A percentile compares a stretch with the other conserved stretches of the same genome.
Conservation (phyloP, 2,888 invertebrate genomes). For the Trisateles emortualis region DNA sequence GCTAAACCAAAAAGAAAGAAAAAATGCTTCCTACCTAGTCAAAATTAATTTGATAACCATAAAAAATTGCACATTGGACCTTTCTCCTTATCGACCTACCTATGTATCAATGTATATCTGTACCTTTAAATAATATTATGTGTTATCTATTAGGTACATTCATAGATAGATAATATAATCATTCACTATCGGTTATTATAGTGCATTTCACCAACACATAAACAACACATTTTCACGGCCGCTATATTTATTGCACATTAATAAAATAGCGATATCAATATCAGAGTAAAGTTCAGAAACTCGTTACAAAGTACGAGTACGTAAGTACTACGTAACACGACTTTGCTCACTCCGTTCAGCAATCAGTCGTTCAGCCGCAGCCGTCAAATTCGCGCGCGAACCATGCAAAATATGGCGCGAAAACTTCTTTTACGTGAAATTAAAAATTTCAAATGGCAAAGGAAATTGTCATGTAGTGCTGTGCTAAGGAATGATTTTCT, state of each 20-base stretch:
- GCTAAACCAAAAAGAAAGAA: no score
- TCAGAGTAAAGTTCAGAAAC: constrained; percentile 31
- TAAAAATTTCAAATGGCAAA: constrained; percentile 68
- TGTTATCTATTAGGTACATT: no score
- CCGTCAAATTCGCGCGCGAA: constrained; percentile 57
- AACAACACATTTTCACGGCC: neutral
- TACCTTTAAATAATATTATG: no score
- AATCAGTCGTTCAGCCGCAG: constrained; percentile 55
- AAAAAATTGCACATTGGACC: no score
- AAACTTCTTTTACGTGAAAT: constrained; percentile 71
- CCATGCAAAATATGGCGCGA: constrained; percentile 67
- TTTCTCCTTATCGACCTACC: no score
- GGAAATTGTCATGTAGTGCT: constrained; percentile 65
- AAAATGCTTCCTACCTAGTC: no score
- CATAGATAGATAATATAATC: no score
- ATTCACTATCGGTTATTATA: neutral
- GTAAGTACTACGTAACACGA: no score
- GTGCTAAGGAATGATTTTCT: constrained; percentile 62
- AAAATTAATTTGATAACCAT: no score
- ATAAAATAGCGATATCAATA: constrained; percentile 31
- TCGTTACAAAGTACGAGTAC: no score
- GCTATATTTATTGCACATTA: constrained; percentile 16
- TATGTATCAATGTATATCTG: no score
- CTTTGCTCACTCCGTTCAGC: neutral
- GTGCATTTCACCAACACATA: neutral